These are phyloP conservation scores for Marasmarcha lunaedactyla DNA, from an alignment of 2,888 invertebrate genomes.

Conservation along the genomic window DNA sequence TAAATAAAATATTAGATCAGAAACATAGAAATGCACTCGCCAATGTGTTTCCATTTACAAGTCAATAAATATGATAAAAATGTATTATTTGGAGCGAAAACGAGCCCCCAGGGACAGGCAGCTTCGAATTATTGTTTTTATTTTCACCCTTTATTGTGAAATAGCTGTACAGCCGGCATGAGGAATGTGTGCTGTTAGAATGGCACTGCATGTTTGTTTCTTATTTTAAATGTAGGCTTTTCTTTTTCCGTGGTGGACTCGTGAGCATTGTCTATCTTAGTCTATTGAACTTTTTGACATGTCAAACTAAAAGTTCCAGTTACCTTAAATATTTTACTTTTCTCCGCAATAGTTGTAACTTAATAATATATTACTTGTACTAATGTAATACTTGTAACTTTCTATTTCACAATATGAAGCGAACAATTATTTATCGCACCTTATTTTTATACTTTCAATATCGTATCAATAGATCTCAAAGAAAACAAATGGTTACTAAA, in stretches of 20 bases:
- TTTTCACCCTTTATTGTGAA: slow-evolving; percentile 44
- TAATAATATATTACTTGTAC: too few relatives aligned
- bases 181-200: slow-evolving; percentile 53
- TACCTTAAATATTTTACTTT: too few relatives aligned
- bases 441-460: too few relatives aligned
- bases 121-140: slow-evolving; percentile 56
- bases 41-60: slow-evolving; percentile 52
- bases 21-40: slow-evolving; percentile 44
- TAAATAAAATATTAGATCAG: background rate
- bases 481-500: too few relatives aligned
- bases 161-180: slow-evolving; percentile 25
- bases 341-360: too few relatives aligned
- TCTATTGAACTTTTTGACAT: too few relatives aligned
- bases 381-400: too few relatives aligned
- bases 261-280: too few relatives aligned
- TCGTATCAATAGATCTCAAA: too few relatives aligned
- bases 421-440: too few relatives aligned
- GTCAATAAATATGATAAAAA: slow-evolving; percentile 70
- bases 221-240: background rate
- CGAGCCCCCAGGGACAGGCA: slow-evolving; percentile 45
- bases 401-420: too few relatives aligned
- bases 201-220: slow-evolving; percentile 23
- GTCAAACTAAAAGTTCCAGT: too few relatives aligned
- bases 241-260: background rate
- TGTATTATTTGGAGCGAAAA: slow-evolving; percentile 59